Percentiles rank a stretch among this genome's conserved stretches.
Conservation (phyloP, 2,113 vertebrate species). For the Henicopernis longicauda region DNA sequence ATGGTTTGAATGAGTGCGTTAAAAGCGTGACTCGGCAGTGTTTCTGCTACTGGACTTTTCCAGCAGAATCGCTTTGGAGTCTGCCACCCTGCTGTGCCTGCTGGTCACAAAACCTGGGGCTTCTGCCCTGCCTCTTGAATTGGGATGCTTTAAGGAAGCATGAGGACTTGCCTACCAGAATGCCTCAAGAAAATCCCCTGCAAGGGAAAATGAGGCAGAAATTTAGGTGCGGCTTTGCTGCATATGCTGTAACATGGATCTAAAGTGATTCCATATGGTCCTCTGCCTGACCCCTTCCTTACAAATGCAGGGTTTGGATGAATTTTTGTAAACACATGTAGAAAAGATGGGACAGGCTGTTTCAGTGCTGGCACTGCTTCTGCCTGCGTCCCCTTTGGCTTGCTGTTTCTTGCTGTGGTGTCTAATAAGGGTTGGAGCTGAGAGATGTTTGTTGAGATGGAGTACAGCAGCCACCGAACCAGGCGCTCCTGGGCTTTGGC, state of each 20-base stretch:
- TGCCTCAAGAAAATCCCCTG: background rate
- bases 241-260: background rate
- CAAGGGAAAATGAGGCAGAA: background rate
- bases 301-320: background rate
- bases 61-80: background rate
- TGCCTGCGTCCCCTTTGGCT: background rate
- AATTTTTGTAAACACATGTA: rapidly evolving
- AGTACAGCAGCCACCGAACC: background rate
- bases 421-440: background rate
- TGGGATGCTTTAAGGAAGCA: background rate
- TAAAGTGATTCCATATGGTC: background rate
- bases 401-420: background rate
- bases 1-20: background rate
- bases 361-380: background rate
- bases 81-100: background rate
- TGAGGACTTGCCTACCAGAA: background rate
- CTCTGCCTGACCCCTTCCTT: background rate
- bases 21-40: rapidly evolving
- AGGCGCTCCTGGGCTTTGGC: background rate
- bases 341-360: background rate
- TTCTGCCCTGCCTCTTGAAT: background rate
- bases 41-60: background rate
- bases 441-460: background rate
- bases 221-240: background rate
- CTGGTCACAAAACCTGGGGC: background rate